Base-by-base conservation (phyloP, 2,113 vertebrate species). In the Nycticryphes semicollaris region DNA sequence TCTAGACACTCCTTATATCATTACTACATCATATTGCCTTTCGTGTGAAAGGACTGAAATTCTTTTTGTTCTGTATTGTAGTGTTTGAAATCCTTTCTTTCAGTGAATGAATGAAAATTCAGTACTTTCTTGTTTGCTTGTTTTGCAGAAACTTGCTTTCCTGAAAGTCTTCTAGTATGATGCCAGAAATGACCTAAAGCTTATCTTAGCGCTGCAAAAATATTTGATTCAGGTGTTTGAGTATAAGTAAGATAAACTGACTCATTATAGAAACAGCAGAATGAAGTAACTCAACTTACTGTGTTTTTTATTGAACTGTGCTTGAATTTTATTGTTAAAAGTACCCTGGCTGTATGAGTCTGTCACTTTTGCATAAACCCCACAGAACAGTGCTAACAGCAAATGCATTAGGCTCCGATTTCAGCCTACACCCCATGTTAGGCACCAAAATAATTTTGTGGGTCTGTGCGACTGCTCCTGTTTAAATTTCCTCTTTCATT, bases 11-110 rank as follows among this genome's bases (percentile, higher is more conserved):
- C 60, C 35, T 75, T 79, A 8, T 78, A 68, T 81, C 59, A 81
- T 68, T 84, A 18, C 37, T 74, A 35, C 33, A 60, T 82, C 56
- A 78, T 37, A 89, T 57, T 80, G 60, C 24, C 53, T 84, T 85
- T 57, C 39, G 12, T 41, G 37, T 75, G 72, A 91, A 95, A 89
- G 56, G 33, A 39, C 23, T 87, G 70, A 91, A 25, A 77, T 67
- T 78, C 22, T 78, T 82, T 96, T 78, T 80, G 7, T 81, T 75
- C 66, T 78, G 19, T 54, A 62, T 53, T 50, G 16, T 35, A 41
- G 37, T 47, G 16, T 90, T 91, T 90, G 56, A 94, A 81, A 92
- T 89, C 74, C 56, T 84, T 95, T 62, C n/a, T 88, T 91, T 83
- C 51, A 60, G 45, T 20, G 23, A 63, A 50, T 27, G 35, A 89